phyloP scores from a whole-genome alignment of 2,888 invertebrate genomes.

The Lithodes maja region DNA sequence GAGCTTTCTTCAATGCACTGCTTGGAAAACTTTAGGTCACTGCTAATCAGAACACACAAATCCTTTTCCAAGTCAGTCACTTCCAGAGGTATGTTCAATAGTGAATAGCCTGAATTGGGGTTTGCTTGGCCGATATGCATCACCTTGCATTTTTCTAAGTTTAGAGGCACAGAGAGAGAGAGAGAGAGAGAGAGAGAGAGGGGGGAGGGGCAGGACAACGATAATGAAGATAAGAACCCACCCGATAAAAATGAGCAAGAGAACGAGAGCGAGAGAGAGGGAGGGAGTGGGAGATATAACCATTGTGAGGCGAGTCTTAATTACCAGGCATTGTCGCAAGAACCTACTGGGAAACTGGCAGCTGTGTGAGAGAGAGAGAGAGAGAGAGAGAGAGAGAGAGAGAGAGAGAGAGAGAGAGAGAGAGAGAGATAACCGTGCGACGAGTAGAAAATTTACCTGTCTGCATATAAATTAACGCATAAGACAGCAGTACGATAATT shows the following conservation, averaged over 20 bases:
- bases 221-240: not conserved
- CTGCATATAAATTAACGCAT: too few relatives aligned
- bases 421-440: not conserved
- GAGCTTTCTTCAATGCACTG: too few relatives aligned
- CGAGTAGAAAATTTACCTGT: too few relatives aligned
- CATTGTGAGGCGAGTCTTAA: constrained; percentile 18
- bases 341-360: constrained; percentile 20
- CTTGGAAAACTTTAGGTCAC: too few relatives aligned
- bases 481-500: too few relatives aligned
- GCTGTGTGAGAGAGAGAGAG: constrained; percentile 5
- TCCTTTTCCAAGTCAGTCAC: too few relatives aligned
- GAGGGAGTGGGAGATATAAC: constrained; percentile 6
- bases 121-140: too few relatives aligned
- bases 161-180: not conserved
- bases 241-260: not conserved
- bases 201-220: not conserved
- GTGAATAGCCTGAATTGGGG: too few relatives aligned
- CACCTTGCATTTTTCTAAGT: too few relatives aligned
- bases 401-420: not conserved
- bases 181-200: not conserved
- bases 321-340: constrained; percentile 36
- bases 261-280: not conserved
- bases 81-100: too few relatives aligned
- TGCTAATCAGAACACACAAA: too few relatives aligned
- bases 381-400: not conserved